phyloP scores from a whole-genome alignment of 2,113 vertebrate genomes.

The Cervus canadensis region DNA sequence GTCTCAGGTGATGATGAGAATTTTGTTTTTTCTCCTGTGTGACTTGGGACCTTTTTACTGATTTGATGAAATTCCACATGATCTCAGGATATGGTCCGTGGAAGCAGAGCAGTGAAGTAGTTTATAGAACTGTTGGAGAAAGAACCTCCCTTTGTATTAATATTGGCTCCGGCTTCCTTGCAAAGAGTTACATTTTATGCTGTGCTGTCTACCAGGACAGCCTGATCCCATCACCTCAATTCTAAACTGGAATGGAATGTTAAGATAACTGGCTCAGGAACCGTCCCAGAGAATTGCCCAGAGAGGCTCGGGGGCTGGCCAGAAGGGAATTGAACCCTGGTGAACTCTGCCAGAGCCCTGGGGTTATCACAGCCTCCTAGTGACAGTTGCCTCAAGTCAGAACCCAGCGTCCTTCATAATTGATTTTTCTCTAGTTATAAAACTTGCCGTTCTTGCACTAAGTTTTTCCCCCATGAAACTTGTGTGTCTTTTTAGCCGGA shows the following conservation, averaged over 20 bases:
- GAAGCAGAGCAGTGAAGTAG: neutral
- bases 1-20: neutral
- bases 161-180: neutral
- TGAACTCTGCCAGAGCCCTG: conserved; percentile 28
- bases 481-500: neutral
- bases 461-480: neutral
- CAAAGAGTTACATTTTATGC: neutral
- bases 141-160: neutral
- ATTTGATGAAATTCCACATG: neutral
- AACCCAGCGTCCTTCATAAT: conserved; percentile 24
- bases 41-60: neutral
- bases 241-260: neutral
- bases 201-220: neutral
- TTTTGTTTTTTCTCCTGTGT: neutral
- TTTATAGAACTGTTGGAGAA: neutral
- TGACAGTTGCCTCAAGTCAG: conserved; percentile 58
- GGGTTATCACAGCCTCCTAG: neutral
- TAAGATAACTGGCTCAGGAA: neutral
- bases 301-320: neutral
- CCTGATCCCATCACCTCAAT: too few species aligned
- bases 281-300: neutral
- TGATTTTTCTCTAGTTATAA: conserved; percentile 26
- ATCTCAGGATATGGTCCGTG: neutral
- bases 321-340: conserved; percentile 6
- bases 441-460: conserved; percentile 36